phyloP scores from a whole-genome alignment of 2,888 invertebrate species.

The Cordilura impudica region DNA sequence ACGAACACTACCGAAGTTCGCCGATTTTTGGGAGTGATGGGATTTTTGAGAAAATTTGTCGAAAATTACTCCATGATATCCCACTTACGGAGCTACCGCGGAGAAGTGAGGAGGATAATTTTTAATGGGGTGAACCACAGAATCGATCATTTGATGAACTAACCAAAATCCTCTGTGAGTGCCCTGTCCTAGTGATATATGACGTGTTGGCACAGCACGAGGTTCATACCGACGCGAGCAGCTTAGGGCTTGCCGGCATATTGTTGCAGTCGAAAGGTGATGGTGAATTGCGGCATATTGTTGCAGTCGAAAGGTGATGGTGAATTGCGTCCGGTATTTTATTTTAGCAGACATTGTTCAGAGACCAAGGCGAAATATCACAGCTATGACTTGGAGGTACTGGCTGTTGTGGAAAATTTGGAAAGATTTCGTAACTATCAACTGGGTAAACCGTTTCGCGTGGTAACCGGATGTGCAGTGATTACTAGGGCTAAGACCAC shows the following conservation, averaged over 20 bases:
- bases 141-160: conserved; percentile 33
- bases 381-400: conserved; percentile 69
- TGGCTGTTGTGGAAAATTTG: conserved; percentile 68
- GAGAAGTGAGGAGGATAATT: neutral
- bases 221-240: conserved; percentile 29
- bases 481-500: neutral
- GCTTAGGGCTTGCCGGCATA: conserved; percentile 60
- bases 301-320: conserved; percentile 7
- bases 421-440: conserved; percentile 72
- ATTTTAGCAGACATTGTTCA: conserved; percentile 63
- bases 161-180: conserved; percentile 11
- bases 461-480: conserved; percentile 67
- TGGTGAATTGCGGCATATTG: too few species aligned
- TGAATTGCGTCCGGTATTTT: conserved; percentile 66
- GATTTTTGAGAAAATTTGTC: conserved; percentile 61
- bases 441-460: conserved; percentile 62
- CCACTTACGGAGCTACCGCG: conserved; percentile 18
- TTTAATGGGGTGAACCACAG: conserved; percentile 22
- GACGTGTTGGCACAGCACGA: conserved; percentile 49
- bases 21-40: conserved; percentile 54
- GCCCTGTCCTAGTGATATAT: conserved; percentile 49
- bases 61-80: conserved; percentile 42
- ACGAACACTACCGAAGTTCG: conserved; percentile 43
- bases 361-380: conserved; percentile 75
- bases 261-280: conserved; percentile 41